Evolutionary conservation across 1,140 invertebrate genomes (phyloP), one percentile per base, ranked within the genome.

Genomic region (Laodelphax striatellus): DNA sequence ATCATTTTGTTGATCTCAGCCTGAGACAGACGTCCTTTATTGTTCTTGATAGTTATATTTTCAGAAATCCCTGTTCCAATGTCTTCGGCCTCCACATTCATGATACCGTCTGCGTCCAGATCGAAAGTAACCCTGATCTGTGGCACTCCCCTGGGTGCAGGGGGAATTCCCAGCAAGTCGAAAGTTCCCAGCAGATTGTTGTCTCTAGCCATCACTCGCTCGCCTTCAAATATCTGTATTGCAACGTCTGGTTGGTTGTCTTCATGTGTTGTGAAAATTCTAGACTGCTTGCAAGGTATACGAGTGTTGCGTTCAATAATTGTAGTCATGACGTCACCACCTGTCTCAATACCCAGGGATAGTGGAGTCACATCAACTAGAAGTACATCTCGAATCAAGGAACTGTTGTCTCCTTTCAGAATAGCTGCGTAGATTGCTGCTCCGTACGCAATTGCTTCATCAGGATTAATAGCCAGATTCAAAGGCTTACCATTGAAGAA

Each of bases 1-100:
- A 98, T 92, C 95, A 98, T 98, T 44, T 90, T 80, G 71, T 98
- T 93, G 69, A 98, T 98, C 65, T 98, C 94, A 69, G 96, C 93
- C 76, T 97, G 96, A 69, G 85, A 90, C 0, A 98, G 80, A 68
- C 94, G 87, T 64, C 94, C 93, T 75, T 97, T 97, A 77, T 97
- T 94, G 71, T 97, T 98, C 68, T 92, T 97, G 68, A 98, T 97
- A 38, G 92, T 96, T 73, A 98, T 97, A 75, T 97, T 97, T 77
- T 97, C 97, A 69, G 94, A 89, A 75, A 94, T 95, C 69, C 94
- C 94, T 62, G 94, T 96, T 5, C 85, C 93, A 75, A 87, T 92
- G 74, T 94, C 92, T 22, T 87, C 76, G 31, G 92, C 92, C 6
- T 89, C 89, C 4, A 94, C 92, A 68, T 92, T 91, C 60, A 92